These are phyloP conservation scores for Remorina albescens DNA, from an alignment of 2,797 vertebrate genomes.

Conservation along the genomic window DNA sequence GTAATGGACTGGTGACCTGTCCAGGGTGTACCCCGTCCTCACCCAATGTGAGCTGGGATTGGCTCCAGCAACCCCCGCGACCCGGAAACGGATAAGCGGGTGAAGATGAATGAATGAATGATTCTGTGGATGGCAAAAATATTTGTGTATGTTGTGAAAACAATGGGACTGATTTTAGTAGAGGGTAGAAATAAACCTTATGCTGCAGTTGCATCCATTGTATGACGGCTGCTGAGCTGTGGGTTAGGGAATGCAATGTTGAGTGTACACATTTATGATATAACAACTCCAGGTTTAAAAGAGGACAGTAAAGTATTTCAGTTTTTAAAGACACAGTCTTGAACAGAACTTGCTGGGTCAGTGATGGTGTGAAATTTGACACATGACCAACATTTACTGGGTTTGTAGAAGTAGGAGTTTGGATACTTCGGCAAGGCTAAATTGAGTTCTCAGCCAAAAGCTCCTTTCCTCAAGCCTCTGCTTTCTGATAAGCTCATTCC, in stretches of 20 bases:
- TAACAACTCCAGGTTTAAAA: neutral
- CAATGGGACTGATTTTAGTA: neutral
- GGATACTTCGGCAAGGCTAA: constrained; percentile 52
- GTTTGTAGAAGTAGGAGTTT: constrained; percentile 39
- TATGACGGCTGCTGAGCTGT: neutral
- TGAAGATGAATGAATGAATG: too few relatives aligned
- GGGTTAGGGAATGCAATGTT: neutral
- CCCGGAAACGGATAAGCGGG: too few relatives aligned
- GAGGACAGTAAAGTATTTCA: neutral
- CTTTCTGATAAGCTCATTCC: constrained; percentile 61
- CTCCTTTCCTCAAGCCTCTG: constrained; percentile 52
- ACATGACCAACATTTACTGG: constrained; percentile 31
- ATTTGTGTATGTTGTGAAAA: neutral
- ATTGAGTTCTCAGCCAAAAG: constrained; percentile 51
- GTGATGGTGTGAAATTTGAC: constrained; percentile 26
- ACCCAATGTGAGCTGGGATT: too few relatives aligned
- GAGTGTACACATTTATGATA: neutral
- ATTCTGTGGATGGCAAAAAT: neutral
- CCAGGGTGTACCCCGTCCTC: too few relatives aligned
- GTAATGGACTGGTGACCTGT: too few relatives aligned
- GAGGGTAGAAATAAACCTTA: neutral
- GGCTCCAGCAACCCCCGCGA: too few relatives aligned
- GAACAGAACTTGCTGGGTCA: constrained; percentile 27
- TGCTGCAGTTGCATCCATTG: neutral
- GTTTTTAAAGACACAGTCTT: neutral